Conservation (phyloP, 1,140 invertebrate species). For the Psix sp. region DNA sequence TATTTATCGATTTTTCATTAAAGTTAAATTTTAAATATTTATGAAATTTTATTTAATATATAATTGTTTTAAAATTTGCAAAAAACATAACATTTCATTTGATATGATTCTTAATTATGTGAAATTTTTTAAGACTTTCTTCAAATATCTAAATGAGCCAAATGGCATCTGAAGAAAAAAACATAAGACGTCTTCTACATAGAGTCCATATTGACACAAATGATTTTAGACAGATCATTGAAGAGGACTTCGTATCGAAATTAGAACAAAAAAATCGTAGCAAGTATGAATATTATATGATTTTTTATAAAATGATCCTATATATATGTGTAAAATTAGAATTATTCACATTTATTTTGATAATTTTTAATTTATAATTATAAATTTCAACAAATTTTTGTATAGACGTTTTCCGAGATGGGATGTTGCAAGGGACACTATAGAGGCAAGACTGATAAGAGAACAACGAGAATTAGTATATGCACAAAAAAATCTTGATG, state of each 20-base stretch:
- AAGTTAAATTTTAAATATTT: no score
- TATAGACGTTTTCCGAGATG: slow-evolving; percentile 26
- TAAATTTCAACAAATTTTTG: background rate
- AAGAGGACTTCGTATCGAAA: slow-evolving; percentile 68
- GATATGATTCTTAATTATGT: no score
- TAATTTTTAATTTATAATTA: no score
- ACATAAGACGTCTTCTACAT: slow-evolving; percentile 11
- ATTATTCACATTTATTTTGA: no score
- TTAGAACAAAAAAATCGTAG: slow-evolving; percentile 58
- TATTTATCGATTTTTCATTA: no score
- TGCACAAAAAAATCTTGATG: slow-evolving; percentile 16
- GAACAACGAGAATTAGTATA: slow-evolving; percentile 16
- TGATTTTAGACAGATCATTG: slow-evolving; percentile 48
- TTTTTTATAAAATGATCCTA: background rate
- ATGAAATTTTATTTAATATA: no score
- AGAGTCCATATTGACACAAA: slow-evolving; percentile 13
- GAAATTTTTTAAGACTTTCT: no score
- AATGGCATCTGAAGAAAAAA: background rate
- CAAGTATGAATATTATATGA: slow-evolving; percentile 1
- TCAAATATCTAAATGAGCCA: no score
- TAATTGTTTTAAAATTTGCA: no score
- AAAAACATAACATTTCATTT: no score
- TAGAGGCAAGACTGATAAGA: slow-evolving; percentile 26
- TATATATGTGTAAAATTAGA: background rate
- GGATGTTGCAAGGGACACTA: slow-evolving; percentile 19